phyloP scores from a whole-genome alignment of 1,140 invertebrate genomes.

The Latrodectus geometricus region DNA sequence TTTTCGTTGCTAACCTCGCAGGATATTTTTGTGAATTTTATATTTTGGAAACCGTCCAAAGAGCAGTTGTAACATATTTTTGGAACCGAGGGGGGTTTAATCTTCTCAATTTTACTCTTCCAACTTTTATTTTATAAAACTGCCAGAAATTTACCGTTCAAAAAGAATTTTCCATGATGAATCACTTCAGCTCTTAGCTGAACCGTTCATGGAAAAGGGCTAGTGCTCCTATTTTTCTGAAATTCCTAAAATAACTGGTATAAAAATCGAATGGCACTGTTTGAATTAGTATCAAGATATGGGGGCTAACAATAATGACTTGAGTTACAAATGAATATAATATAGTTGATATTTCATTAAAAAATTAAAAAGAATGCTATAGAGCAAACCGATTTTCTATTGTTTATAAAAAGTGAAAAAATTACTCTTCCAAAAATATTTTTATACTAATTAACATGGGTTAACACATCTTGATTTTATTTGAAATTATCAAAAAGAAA shows the following conservation, averaged over 20 bases:
- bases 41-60: slow-evolving; percentile 59
- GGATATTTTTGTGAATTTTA: slow-evolving; percentile 62
- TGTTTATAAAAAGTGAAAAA: background rate
- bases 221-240: background rate
- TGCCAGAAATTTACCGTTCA: background rate
- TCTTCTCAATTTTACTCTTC: slow-evolving; percentile 36
- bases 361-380: too few species aligned
- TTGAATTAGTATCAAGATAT: background rate
- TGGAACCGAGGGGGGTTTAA: slow-evolving; percentile 27
- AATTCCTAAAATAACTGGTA: background rate
- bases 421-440: background rate
- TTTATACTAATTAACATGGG: background rate
- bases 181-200: too few species aligned
- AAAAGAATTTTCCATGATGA: too few species aligned
- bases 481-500: too few species aligned
- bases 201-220: background rate
- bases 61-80: slow-evolving; percentile 61
- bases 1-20: slow-evolving; percentile 60
- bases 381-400: background rate
- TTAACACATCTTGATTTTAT: background rate
- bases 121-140: slow-evolving; percentile 31
- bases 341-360: too few species aligned
- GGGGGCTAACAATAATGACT: background rate
- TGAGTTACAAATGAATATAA: background rate
- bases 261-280: too few species aligned